Evolutionary conservation across 2,888 invertebrate species (phyloP).

Genomic region (Rhopalosiphum nymphaeae): DNA sequence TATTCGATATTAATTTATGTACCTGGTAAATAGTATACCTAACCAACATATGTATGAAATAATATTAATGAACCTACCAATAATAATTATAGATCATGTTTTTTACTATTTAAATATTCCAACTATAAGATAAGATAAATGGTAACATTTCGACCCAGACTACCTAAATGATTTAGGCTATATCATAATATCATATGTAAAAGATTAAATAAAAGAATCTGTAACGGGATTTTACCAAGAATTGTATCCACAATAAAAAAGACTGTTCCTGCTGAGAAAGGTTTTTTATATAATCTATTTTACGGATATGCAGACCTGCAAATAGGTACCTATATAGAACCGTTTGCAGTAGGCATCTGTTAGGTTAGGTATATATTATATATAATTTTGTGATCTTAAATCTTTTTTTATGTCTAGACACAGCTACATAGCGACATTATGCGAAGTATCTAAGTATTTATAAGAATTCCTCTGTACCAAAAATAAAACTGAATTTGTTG

Average conservation of each 20-base stretch:
- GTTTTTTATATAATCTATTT: constrained; percentile 11
- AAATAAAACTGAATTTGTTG: neutral
- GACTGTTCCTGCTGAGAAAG: constrained; percentile 20
- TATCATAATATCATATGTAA: neutral
- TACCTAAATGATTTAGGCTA: neutral
- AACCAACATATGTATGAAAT: neutral
- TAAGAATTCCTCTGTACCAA: neutral
- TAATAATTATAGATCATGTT: neutral
- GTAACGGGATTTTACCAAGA: constrained; percentile 30
- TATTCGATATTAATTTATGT: neutral
- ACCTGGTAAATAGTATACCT: neutral
- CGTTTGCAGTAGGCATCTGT: neutral
- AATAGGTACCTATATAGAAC: neutral
- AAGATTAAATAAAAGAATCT: neutral
- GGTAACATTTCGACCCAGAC: neutral
- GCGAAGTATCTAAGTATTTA: neutral
- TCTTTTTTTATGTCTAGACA: no score
- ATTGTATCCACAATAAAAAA: neutral
- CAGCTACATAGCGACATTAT: no score
- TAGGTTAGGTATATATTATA: neutral
- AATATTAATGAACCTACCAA: neutral
- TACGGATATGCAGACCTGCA: neutral
- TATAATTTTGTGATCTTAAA: neutral
- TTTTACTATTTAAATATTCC: neutral
- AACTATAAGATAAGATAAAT: constrained; percentile 9